phyloP scores from a whole-genome alignment of 2,797 vertebrate species.

The Etheostoma perlongum region DNA sequence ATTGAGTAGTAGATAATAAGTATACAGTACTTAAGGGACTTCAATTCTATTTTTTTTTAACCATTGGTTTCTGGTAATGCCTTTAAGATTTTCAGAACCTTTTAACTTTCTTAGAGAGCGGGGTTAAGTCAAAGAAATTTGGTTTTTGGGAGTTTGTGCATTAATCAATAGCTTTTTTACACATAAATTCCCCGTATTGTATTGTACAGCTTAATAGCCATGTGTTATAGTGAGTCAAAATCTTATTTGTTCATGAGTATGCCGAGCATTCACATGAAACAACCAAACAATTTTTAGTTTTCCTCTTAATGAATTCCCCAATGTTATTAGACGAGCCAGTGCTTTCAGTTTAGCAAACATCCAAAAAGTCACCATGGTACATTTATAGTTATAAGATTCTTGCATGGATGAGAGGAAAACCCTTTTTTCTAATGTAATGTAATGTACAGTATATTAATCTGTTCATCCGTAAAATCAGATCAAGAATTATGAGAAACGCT shows the following conservation, averaged over 20 bases:
- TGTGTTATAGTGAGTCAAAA: background rate
- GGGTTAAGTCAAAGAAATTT: background rate
- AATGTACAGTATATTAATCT: conserved; percentile 65
- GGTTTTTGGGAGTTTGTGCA: background rate
- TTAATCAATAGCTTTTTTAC: conserved; percentile 14
- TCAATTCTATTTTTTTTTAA: background rate
- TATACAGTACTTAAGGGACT: background rate
- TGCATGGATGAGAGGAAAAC: conserved; percentile 57
- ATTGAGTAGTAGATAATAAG: background rate
- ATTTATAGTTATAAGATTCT: conserved; percentile 72
- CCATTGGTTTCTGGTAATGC: background rate
- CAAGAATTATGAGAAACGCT: conserved; percentile 74
- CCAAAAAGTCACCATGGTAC: conserved; percentile 58
- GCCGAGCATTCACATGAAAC: conserved; percentile 36
- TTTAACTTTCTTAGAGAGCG: background rate
- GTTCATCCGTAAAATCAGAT: conserved; percentile 79
- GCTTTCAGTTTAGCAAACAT: conserved; percentile 45
- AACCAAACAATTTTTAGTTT: conserved; percentile 41
- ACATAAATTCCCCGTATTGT: background rate
- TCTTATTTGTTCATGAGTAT: conserved; percentile 24
- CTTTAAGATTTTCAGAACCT: background rate
- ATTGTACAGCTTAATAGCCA: conserved; percentile 2
- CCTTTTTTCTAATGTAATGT: conserved; percentile 58
- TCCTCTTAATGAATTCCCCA: conserved; percentile 40
- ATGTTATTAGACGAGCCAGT: conserved; percentile 46